phyloP scores from a whole-genome alignment of 1,140 invertebrate species.

The Trichonephila clavipes region DNA sequence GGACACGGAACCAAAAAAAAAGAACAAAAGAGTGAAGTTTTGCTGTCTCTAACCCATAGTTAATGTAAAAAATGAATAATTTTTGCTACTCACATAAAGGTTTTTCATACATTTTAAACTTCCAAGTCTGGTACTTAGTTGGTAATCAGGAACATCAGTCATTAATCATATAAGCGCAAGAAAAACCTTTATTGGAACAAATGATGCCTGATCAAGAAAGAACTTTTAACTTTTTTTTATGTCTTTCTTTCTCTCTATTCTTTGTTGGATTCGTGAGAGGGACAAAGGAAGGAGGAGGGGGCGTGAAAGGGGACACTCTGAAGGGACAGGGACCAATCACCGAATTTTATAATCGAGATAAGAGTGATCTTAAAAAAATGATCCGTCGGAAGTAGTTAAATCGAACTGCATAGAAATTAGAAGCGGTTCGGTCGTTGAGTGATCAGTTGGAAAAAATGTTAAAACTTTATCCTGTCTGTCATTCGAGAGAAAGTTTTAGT shows the following conservation, averaged over 20 bases:
- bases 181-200: conserved; percentile 77
- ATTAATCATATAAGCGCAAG: conserved; percentile 70
- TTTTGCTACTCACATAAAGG: conserved; percentile 73
- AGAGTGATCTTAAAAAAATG: background rate
- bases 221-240: conserved; percentile 29
- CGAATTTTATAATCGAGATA: conserved; percentile 30
- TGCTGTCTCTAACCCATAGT: conserved; percentile 72
- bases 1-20: conserved; percentile 64
- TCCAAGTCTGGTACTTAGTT: conserved; percentile 70
- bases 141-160: conserved; percentile 67
- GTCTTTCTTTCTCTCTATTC: background rate
- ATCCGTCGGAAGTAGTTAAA: background rate
- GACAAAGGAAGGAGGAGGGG: conserved; percentile 11
- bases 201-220: conserved; percentile 67
- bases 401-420: conserved; percentile 29
- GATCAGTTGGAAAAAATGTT: conserved; percentile 6
- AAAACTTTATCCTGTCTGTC: background rate
- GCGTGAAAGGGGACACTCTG: background rate
- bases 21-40: conserved; percentile 57
- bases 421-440: background rate
- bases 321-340: conserved; percentile 43
- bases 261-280: conserved; percentile 46
- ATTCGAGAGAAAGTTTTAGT: background rate
- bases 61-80: conserved; percentile 77
- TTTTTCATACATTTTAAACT: conserved; percentile 77